Evolutionary conservation across 2,888 invertebrate species (phyloP), one percentile per base, ranked within the genome.

Genomic region (Lagria hirta): DNA sequence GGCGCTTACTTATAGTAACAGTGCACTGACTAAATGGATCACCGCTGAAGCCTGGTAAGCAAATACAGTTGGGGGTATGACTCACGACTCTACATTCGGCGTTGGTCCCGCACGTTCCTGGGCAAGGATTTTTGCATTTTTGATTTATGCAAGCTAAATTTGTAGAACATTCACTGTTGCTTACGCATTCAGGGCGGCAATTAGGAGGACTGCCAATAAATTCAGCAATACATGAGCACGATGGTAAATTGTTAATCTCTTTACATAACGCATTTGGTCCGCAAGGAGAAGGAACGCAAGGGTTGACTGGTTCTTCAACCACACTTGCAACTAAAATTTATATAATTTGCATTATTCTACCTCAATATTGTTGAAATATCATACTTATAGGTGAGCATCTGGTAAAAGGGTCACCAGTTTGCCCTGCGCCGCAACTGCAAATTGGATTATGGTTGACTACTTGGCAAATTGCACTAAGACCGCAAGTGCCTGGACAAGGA

Each of bases 81-180:
- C 83, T 87, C 60, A 80, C 76, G 3, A 86, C 85, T 51, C 81
- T 77, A 66, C 89, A 89, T 43, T 80, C 68, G 3, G 88, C 85
- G 52, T 81, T 81, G 43, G 75, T 69, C 6, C 89, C 92, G 65
- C 93, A 93, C 1, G 83, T 75, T 42, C 83, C 84, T 0, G 74
- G 73, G 59, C 91, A 91, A 2, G 88, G 87, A 64, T 84, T 83
- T 71, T 75, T 78, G 66, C 88, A 89, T 74, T 84, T 86, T 60
- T 82, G 79, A 61, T 82, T 82, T 7, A 85, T 76, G 64, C 88
- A 89, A 23, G 87, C 86, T 61, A 79, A 72, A 58, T 83, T 78
- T 57, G 78, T 80, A 1, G 81, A 57, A 64, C 88, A 88, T 66
- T 87, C 87, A 22, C 82, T 77, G 66, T 81, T 86, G 3, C 80